Conservation (phyloP, 2,113 vertebrate species). For the Agelaius phoeniceus region DNA sequence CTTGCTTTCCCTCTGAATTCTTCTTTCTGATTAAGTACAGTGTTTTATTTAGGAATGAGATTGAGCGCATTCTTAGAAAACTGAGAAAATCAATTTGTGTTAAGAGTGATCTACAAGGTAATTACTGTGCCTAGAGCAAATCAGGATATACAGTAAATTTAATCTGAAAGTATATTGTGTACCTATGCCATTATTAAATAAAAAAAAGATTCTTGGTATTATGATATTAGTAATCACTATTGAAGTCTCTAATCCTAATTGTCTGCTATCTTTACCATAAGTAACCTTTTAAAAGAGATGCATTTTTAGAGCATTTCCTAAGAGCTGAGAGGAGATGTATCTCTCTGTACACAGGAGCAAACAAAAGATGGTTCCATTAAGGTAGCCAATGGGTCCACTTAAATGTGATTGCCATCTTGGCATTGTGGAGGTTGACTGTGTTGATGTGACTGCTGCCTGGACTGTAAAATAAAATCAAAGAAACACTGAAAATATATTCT, state of each 20-base stretch:
- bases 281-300: background rate
- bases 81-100: slow-evolving; percentile 27
- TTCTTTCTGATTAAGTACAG: background rate
- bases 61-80: slow-evolving; percentile 1
- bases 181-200: background rate
- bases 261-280: background rate
- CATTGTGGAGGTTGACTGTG: background rate
- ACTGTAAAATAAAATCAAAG: background rate
- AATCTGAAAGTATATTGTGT: background rate
- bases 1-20: background rate
- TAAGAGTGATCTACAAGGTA: slow-evolving; percentile 6
- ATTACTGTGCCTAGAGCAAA: background rate
- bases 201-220: background rate
- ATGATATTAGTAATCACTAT: background rate
- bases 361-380: background rate
- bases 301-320: background rate
- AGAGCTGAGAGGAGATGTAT: background rate
- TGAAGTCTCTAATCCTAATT: background rate
- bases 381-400: background rate
- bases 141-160: background rate
- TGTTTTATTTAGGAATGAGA: slow-evolving; percentile 22
- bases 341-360: background rate
- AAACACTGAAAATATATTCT: background rate
- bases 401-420: background rate
- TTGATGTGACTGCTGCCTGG: background rate